Conservation (phyloP, 2,113 vertebrate genomes). For the Arvicanthis niloticus region DNA sequence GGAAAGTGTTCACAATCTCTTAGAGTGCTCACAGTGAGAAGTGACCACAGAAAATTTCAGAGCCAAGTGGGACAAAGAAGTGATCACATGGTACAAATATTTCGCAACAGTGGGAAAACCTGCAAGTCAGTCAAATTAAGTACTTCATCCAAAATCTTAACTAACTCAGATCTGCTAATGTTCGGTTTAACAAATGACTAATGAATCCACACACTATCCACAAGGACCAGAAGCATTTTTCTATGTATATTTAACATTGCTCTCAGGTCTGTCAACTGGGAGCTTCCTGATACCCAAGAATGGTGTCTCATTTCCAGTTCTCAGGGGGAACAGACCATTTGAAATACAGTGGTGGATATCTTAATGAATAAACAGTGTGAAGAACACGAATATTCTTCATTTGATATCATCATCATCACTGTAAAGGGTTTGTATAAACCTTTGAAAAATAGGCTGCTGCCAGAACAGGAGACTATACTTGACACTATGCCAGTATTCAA, state of each 20-base stretch:
- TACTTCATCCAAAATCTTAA: neutral
- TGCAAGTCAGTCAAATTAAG: neutral
- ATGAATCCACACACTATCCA: neutral
- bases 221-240: neutral
- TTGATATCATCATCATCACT: neutral
- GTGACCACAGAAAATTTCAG: neutral
- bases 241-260: neutral
- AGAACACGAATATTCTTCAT: neutral
- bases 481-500: neutral
- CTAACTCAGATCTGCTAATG: neutral
- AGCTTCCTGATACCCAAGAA: neutral
- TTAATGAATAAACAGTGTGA: neutral
- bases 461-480: neutral
- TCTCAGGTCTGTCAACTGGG: neutral
- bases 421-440: neutral
- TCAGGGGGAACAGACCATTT: neutral
- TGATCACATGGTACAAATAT: neutral
- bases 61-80: neutral
- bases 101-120: neutral
- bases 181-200: neutral
- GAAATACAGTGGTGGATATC: neutral
- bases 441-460: neutral
- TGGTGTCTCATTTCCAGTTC: neutral
- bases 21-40: neutral
- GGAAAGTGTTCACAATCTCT: neutral